Conservation (phyloP, 2,888 invertebrate genomes). For the Tenthredo mesomela region DNA sequence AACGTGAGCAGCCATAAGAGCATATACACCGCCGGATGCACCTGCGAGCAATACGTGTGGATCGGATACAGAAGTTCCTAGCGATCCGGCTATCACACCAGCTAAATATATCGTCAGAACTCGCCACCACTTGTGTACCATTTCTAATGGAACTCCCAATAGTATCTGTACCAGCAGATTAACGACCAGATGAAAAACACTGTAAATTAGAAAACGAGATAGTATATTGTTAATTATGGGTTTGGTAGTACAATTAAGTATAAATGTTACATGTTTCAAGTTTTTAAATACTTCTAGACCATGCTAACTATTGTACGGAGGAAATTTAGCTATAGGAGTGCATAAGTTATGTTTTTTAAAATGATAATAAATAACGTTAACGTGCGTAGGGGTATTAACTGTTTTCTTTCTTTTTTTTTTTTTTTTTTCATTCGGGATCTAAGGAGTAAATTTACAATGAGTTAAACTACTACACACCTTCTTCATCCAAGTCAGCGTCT, state of each 20-base stretch:
- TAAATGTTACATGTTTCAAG: not conserved
- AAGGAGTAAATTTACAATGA: constrained; percentile 1
- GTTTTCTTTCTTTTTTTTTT: not conserved
- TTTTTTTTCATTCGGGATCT: not conserved
- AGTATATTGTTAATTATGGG: not conserved
- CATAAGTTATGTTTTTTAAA: not conserved
- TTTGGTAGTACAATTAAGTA: not conserved
- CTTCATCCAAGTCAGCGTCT: constrained; percentile 59
- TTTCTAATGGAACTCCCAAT: constrained; percentile 96
- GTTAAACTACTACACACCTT: constrained; percentile 57
- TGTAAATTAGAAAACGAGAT: constrained; percentile 73
- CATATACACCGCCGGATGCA: constrained; percentile 97
- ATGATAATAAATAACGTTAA: not conserved
- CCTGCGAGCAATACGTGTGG: constrained; percentile 92
- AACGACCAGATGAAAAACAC: constrained; percentile 92
- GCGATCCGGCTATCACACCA: constrained; percentile 91
- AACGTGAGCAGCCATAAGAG: constrained; percentile 95
- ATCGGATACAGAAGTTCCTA: constrained; percentile 90
- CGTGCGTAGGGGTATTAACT: constrained; percentile 13
- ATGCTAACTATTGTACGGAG: not conserved
- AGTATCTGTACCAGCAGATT: constrained; percentile 95
- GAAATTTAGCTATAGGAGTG: not conserved
- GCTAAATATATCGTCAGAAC: constrained; percentile 91
- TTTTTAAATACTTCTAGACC: constrained; percentile 17
- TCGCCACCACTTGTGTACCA: constrained; percentile 98